Evolutionary conservation across 2,113 vertebrate species (phyloP).

Genomic region (Tachuris rubrigastra): DNA sequence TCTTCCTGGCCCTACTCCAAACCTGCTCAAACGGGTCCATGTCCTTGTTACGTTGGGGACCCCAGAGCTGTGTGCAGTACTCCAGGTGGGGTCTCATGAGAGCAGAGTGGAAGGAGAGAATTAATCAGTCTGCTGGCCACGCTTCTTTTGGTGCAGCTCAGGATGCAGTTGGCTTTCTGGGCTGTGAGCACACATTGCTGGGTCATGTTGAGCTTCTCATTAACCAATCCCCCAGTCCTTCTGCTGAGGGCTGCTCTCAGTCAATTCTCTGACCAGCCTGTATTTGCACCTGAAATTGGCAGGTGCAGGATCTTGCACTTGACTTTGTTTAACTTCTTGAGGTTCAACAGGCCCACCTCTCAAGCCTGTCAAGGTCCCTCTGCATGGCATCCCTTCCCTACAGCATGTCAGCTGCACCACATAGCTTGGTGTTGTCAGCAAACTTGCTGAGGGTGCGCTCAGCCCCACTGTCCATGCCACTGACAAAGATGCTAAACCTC

Average conservation of each 20-base stretch:
- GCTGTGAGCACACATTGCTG: not conserved
- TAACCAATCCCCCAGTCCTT: not conserved
- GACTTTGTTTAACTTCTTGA: not conserved
- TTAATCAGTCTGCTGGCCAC: not conserved
- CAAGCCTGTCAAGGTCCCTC: not conserved
- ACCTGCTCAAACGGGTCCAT: not conserved
- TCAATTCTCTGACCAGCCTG: not conserved
- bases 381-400: not conserved
- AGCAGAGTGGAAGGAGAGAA: not conserved
- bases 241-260: not conserved
- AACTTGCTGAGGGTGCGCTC: not conserved
- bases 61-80: not conserved
- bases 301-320: not conserved
- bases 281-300: not conserved
- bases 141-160: not conserved
- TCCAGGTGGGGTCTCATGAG: not conserved
- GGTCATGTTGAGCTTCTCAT: not conserved
- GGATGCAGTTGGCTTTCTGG: not conserved
- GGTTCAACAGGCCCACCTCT: not conserved
- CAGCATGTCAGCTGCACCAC: not conserved
- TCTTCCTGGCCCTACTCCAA: not conserved
- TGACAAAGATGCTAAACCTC: not conserved
- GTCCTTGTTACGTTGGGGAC: not conserved
- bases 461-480: not conserved
- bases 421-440: not conserved